Conservation (phyloP, 1,140 invertebrate species). For the Drosophila watanabei region DNA sequence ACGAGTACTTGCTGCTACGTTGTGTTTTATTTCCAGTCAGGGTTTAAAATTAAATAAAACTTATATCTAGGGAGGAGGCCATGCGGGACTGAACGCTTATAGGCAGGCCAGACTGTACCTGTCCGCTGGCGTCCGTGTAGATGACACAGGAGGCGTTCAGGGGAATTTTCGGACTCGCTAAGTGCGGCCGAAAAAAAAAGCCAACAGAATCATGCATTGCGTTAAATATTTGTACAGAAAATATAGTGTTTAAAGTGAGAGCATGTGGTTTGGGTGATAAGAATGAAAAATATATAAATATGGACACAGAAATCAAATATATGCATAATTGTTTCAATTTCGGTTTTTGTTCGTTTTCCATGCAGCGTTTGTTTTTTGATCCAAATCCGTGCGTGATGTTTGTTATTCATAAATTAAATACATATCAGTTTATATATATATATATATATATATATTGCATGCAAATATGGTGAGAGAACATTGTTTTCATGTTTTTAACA, state of each 20-base stretch:
- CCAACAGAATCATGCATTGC: slow-evolving; percentile 34
- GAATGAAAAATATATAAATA: slow-evolving; percentile 3
- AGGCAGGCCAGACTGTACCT: slow-evolving; percentile 89
- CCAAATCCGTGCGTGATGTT: slow-evolving; percentile 71
- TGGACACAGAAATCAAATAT: slow-evolving; percentile 24
- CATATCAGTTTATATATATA: slow-evolving; percentile 41
- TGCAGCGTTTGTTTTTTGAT: slow-evolving; percentile 68
- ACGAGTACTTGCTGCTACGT: slow-evolving; percentile 67
- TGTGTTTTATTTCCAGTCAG: slow-evolving; percentile 63
- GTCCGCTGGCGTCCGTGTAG: slow-evolving; percentile 97
- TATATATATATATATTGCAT: slow-evolving; percentile 47
- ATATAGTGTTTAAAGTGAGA: neutral
- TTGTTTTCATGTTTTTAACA: slow-evolving; percentile 44
- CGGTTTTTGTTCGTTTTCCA: slow-evolving; percentile 51
- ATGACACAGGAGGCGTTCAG: slow-evolving; percentile 96
- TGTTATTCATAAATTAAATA: slow-evolving; percentile 60
- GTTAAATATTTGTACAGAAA: slow-evolving; percentile 32
- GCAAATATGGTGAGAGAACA: slow-evolving; percentile 50
- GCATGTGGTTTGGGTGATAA: slow-evolving; percentile 18
- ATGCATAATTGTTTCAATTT: slow-evolving; percentile 27
- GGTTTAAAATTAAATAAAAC: slow-evolving; percentile 9
- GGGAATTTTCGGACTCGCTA: slow-evolving; percentile 88
- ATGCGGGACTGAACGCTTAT: slow-evolving; percentile 32
- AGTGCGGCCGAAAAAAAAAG: slow-evolving; percentile 29
- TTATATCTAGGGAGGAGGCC: neutral